Evolutionary conservation across 1,140 invertebrate genomes (phyloP).

Genomic region (Psilanteris sp.): DNA sequence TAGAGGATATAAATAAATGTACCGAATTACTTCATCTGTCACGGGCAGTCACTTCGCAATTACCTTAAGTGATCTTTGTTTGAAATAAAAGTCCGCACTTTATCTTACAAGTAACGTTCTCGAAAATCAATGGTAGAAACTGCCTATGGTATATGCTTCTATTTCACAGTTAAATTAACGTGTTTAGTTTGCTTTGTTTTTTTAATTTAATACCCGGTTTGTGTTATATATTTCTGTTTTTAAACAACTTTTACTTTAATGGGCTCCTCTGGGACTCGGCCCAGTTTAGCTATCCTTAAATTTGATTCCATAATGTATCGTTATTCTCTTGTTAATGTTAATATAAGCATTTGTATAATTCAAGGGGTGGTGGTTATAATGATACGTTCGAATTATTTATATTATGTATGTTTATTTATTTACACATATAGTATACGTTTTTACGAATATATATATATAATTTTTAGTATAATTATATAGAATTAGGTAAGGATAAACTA

Average conservation of each 20-base stretch:
- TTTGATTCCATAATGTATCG: conserved; percentile 45
- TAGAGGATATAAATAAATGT: conserved; percentile 12
- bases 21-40: conserved; percentile 19
- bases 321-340: conserved; percentile 38
- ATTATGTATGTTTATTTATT: too few species aligned
- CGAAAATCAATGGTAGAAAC: not conserved
- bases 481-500: too few species aligned
- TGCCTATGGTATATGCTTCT: conserved; percentile 10
- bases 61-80: conserved; percentile 34
- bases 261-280: conserved; percentile 40
- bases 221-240: too few species aligned
- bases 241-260: conserved; percentile 47
- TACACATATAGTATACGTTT: too few species aligned
- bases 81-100: conserved; percentile 18
- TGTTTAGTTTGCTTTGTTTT: conserved; percentile 36
- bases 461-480: too few species aligned
- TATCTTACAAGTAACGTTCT: conserved; percentile 5
- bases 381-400: too few species aligned
- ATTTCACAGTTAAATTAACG: conserved; percentile 53
- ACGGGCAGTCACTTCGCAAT: conserved; percentile 22
- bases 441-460: too few species aligned
- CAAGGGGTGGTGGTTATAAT: too few species aligned
- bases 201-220: conserved; percentile 8
- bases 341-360: conserved; percentile 47
- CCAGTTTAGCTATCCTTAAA: conserved; percentile 43